phyloP scores from a whole-genome alignment of 2,888 invertebrate genomes.

The Stenotaenia linearis region DNA sequence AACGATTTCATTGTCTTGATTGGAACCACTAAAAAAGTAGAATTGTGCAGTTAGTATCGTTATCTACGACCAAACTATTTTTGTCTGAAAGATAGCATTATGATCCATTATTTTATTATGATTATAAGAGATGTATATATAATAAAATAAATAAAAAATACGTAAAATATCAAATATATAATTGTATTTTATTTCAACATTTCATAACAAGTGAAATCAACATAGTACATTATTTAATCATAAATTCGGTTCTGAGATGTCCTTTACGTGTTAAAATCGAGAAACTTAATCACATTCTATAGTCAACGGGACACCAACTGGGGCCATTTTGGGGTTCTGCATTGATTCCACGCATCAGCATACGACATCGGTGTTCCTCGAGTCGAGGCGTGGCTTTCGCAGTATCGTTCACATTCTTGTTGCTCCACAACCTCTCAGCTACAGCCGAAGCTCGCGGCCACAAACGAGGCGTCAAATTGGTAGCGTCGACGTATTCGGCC shows the following conservation, averaged over 20 bases:
- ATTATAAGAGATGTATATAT: not conserved
- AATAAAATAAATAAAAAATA: slow-evolving; percentile 1
- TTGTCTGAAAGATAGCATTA: not conserved
- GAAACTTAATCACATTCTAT: not conserved
- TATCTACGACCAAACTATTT: not conserved
- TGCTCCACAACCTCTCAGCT: slow-evolving; percentile 79
- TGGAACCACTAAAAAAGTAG: too few relatives aligned
- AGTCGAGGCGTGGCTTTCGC: slow-evolving; percentile 53
- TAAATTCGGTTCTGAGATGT: too few relatives aligned
- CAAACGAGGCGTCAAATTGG: slow-evolving; percentile 56
- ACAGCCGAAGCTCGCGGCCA: slow-evolving; percentile 83
- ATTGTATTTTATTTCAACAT: too few relatives aligned
- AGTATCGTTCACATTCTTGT: slow-evolving; percentile 47
- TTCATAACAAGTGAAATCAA: too few relatives aligned
- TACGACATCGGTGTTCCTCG: slow-evolving; percentile 57
- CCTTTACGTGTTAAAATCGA: too few relatives aligned
- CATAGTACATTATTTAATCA: too few relatives aligned
- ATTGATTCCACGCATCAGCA: slow-evolving; percentile 61
- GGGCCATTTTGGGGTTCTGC: slow-evolving; percentile 67
- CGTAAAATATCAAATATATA: not conserved
- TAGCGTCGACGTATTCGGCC: slow-evolving; percentile 75
- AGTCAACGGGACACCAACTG: slow-evolving; percentile 51
- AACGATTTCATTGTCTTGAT: too few relatives aligned
- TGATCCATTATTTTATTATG: slow-evolving; percentile 3
- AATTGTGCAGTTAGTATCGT: too few relatives aligned